These are phyloP conservation scores for Pomatorhinus ruficollis DNA, from an alignment of 2,113 vertebrate genomes.

Conservation along the genomic window DNA sequence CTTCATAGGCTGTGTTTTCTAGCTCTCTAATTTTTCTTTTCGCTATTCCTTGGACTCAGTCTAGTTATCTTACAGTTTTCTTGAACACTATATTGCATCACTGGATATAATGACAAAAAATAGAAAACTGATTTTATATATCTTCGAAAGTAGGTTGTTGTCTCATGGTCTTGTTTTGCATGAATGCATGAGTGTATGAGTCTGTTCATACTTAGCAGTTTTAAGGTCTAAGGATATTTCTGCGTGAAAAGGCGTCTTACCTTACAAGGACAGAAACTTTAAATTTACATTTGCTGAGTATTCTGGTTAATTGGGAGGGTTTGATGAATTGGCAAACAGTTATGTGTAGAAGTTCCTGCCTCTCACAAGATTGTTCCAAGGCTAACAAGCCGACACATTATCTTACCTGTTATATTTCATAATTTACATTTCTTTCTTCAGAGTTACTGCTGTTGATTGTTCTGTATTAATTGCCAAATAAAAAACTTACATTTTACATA, in stretches of 20 bases:
- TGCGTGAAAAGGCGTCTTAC: not conserved
- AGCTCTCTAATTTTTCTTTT: not conserved
- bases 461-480: not conserved
- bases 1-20: not conserved
- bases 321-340: not conserved
- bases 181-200: not conserved
- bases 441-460: not conserved
- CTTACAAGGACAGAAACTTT: not conserved
- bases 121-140: not conserved
- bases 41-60: not conserved
- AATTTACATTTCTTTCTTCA: not conserved
- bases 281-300: not conserved
- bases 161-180: not conserved
- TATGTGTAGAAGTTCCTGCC: not conserved
- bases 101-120: not conserved
- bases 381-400: not conserved
- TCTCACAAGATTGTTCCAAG: not conserved
- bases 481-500: rapidly evolving
- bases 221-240: not conserved
- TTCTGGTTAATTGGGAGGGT: not conserved
- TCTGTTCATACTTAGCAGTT: not conserved
- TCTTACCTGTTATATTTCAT: not conserved
- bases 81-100: not conserved
- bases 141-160: not conserved
- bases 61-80: not conserved